A percentile compares a stretch with the other conserved stretches of the same genome.
Evolutionary conservation across 35 echinoderm and acorn worm species (phyloP).

Genomic region (Apostichopus japonicus): DNA sequence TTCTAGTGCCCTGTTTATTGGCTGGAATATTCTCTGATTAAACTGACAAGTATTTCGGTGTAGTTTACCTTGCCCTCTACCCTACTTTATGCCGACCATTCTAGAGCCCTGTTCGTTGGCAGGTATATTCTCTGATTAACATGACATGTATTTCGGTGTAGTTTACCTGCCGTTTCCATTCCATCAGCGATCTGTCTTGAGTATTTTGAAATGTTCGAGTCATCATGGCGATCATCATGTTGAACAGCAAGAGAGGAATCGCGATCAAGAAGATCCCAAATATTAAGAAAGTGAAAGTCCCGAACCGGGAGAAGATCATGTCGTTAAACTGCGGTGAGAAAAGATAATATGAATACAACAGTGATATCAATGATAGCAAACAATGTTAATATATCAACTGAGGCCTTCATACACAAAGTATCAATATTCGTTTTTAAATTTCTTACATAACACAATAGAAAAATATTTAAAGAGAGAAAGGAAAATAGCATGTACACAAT

Average conservation of each 20-base stretch:
- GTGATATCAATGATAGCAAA: neutral
- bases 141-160: no score
- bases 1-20: no score
- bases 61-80: neutral
- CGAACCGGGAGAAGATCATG: slow-evolving; percentile 12
- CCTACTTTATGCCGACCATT: neutral
- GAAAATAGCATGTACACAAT: no score
- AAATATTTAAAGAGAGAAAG: no score
- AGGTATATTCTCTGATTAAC: no score
- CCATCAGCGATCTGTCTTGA: slow-evolving; percentile 73
- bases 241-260: slow-evolving; percentile 11
- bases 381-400: neutral
- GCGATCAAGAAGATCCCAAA: neutral
- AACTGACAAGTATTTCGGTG: neutral
- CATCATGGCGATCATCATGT: slow-evolving; percentile 30
- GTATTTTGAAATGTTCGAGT: slow-evolving; percentile 53
- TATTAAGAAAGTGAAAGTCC: slow-evolving; percentile 1
- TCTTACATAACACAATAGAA: no score
- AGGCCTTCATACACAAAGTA: neutral
- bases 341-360: neutral
- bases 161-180: slow-evolving; percentile 93
- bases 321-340: slow-evolving; percentile 22
- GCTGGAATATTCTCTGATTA: no score
- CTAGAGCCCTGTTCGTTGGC: no score
- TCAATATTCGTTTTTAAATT: no score